Evolutionary conservation across 2,888 invertebrate species (phyloP).

Genomic region (Diadegma fenestrale): DNA sequence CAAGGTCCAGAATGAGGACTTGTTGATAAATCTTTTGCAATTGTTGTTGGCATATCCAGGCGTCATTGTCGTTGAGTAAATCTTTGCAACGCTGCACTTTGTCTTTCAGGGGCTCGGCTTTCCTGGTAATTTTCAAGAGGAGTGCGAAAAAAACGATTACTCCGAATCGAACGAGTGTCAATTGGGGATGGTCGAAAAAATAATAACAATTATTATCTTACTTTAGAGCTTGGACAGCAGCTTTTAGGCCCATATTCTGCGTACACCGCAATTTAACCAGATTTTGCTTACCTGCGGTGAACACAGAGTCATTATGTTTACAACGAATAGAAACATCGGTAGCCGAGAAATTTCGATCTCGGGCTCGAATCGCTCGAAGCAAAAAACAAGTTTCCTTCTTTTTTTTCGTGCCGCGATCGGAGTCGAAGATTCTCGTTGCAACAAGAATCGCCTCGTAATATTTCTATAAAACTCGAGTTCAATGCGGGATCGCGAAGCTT

Average conservation of each 20-base stretch:
- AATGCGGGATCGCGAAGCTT: not conserved
- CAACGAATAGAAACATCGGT: not conserved
- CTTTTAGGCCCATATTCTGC: conserved; percentile 90
- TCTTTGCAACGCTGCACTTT: conserved; percentile 89
- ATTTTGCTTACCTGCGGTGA: conserved; percentile 73
- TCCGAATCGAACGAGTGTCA: not conserved
- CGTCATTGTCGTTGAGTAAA: conserved; percentile 84
- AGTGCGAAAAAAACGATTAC: not conserved
- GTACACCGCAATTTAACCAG: conserved; percentile 73
- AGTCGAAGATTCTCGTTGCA: not conserved
- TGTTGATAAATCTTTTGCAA: conserved; percentile 84
- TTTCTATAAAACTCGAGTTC: conserved; percentile 10
- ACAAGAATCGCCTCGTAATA: not conserved
- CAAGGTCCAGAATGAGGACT: conserved; percentile 92
- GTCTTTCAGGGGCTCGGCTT: conserved; percentile 91
- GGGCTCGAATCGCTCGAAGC: not conserved
- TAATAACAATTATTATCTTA: conserved; percentile 82
- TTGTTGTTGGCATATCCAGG: conserved; percentile 86
- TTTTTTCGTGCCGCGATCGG: not conserved
- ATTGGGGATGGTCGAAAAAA: not conserved
- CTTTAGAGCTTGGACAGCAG: conserved; percentile 91
- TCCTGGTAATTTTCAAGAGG: conserved; percentile 85
- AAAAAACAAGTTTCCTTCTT: conserved; percentile 6
- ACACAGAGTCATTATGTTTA: not conserved
- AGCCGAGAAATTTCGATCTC: conserved; percentile 22